These are phyloP conservation scores for Poeciliopsis paucimaculata DNA, from an alignment of 2,797 vertebrate genomes.

Conservation along the genomic window DNA sequence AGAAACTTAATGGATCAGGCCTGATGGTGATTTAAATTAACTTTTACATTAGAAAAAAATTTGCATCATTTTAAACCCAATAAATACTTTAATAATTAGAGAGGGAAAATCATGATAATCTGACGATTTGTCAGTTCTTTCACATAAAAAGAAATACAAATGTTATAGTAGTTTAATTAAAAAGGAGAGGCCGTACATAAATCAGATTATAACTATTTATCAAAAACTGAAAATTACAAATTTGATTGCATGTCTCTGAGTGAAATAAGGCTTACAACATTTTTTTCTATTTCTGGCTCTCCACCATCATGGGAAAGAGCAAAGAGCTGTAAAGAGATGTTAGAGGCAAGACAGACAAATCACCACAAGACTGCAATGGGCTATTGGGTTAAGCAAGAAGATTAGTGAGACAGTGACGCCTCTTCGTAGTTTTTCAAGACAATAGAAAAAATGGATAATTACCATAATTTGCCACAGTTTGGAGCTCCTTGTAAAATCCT, in stretches of 20 bases:
- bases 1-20: too few species aligned
- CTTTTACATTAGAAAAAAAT: too few species aligned
- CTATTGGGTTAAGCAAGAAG: background rate
- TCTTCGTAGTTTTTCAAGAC: background rate
- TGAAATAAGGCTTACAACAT: background rate
- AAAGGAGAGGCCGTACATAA: background rate
- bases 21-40: too few species aligned
- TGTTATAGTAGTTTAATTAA: background rate
- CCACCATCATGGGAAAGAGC: background rate
- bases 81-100: background rate
- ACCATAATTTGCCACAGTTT: background rate
- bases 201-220: background rate
- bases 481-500: background rate
- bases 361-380: background rate
- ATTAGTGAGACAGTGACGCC: background rate
- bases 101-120: background rate
- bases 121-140: background rate
- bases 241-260: background rate
- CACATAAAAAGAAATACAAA: background rate
- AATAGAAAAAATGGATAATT: background rate
- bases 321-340: background rate
- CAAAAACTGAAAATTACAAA: slow-evolving; percentile 26
- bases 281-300: background rate
- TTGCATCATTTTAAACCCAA: background rate
- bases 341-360: background rate